phyloP scores from a whole-genome alignment of 2,888 invertebrate genomes.

The Epistrophe grossulariae region DNA sequence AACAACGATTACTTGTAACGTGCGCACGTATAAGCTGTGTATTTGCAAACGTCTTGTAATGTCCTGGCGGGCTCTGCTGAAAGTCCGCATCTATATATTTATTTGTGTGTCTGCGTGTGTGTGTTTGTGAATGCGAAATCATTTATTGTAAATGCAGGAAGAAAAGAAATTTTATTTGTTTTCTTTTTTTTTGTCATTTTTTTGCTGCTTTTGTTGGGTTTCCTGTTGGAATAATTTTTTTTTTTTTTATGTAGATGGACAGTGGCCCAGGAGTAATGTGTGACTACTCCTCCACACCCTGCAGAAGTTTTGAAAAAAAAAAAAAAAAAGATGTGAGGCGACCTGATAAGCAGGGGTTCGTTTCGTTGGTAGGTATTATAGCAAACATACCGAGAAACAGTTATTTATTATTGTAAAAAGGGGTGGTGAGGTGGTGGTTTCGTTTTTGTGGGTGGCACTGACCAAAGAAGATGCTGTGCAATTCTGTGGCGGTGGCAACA shows the following conservation, averaged over 20 bases:
- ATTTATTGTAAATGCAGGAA: conserved; percentile 75
- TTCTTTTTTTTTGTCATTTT: conserved; percentile 53
- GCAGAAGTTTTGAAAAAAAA: conserved; percentile 43
- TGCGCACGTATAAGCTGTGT: conserved; percentile 64
- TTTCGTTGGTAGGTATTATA: conserved; percentile 5
- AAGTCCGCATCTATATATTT: conserved; percentile 42
- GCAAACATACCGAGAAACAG: conserved; percentile 71
- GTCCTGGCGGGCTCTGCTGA: conserved; percentile 55
- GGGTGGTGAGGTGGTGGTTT: conserved; percentile 42
- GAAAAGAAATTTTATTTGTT: conserved; percentile 70
- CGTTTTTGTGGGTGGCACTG: conserved; percentile 18
- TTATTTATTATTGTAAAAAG: conserved; percentile 73
- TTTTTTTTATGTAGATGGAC: conserved; percentile 65
- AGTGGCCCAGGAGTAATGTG: conserved; percentile 49
- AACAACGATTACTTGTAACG: conserved; percentile 73
- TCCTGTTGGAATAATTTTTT: conserved; percentile 67
- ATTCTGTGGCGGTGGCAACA: conserved; percentile 77
- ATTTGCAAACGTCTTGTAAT: conserved; percentile 74
- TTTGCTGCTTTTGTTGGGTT: conserved; percentile 48
- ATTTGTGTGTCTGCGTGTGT: conserved; percentile 17
- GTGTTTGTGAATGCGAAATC: conserved; percentile 60
- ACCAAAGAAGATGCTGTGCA: conserved; percentile 39
- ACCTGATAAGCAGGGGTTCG: conserved; percentile 38
- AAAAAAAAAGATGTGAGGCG: conserved; percentile 42
- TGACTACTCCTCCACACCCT: conserved; percentile 8